Evolutionary conservation across 2,797 vertebrate genomes (phyloP), one percentile per base, ranked within the genome.

Genomic region (Syngnathus rostellatus): DNA sequence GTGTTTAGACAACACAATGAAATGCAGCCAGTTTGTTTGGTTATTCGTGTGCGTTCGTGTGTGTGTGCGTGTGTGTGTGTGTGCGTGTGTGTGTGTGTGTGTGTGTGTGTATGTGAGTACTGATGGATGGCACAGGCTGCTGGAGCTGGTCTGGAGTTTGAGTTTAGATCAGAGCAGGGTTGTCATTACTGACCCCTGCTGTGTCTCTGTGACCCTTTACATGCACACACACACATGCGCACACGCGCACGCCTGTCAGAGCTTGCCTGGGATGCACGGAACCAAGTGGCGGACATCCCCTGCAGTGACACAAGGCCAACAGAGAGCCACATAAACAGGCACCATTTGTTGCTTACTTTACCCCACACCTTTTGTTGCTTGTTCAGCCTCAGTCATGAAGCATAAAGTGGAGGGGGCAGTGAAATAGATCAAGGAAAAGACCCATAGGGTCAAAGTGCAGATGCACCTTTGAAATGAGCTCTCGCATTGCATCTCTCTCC

Each of bases 141-240:
- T 85, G 86, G 72, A 74, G 70, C 72, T 57, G 72, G 79, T 85
- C 87, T 89, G 87, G 80, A 79, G 71, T 87, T 89, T 87, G 80
- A 79, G 71, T 87, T 89, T 87, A 88, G 85, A 85, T 89, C 86
- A 87, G 85, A 45, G 65, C 72, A 51, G 78, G 86, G 88, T 90
- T 89, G 89, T 90, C 88, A 86, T 86, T 75, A 79, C 83, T 72
- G 72, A 76, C 51, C 68, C 85, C 85, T 66, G 87, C 79, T 81
- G 82, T 87, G 85, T 87, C 87, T 88, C 85, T 69, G 41, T 73
- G 79, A 87, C 81, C 88, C 74, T 68, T 53, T 11, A 38, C 11
- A 14, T 25, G n/a, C 53, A 55, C 23, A 64, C 8, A 19, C 48
- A n/a, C 62, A 37, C 43, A 41, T 9, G 14, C 2, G 45, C 46